Evolutionary conservation across 2,888 invertebrate species (phyloP).

Genomic region (Lepidochrysops patricia): DNA sequence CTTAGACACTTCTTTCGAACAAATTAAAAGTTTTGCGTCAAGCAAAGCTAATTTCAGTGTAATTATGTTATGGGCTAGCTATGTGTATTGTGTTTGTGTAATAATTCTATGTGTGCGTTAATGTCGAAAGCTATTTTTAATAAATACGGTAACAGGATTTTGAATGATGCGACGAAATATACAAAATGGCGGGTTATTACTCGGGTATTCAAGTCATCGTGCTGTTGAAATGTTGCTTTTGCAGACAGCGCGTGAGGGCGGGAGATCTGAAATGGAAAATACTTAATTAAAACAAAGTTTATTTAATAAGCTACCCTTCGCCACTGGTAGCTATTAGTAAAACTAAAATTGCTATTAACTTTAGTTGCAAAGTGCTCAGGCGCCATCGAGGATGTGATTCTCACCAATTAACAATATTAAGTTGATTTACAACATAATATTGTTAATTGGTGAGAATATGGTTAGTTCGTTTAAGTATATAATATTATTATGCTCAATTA

Average conservation of each 20-base stretch:
- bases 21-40: background rate
- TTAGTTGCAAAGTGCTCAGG: background rate
- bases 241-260: conserved; percentile 62
- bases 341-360: background rate
- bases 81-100: background rate
- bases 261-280: conserved; percentile 58
- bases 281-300: conserved; percentile 22
- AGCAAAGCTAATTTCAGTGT: background rate
- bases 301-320: too few relatives aligned
- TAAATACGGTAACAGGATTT: conserved; percentile 39
- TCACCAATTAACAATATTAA: too few relatives aligned
- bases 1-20: background rate
- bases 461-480: background rate
- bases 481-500: too few relatives aligned
- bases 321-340: background rate
- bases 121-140: conserved; percentile 20
- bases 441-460: background rate
- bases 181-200: conserved; percentile 44
- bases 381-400: background rate
- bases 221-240: conserved; percentile 53
- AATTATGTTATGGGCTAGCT: background rate
- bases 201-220: conserved; percentile 54
- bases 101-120: background rate
- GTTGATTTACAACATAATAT: background rate
- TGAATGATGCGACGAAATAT: conserved; percentile 44